These are phyloP conservation scores for Plecotus auritus DNA, from an alignment of 2,113 vertebrate species.

Conservation along the genomic window DNA sequence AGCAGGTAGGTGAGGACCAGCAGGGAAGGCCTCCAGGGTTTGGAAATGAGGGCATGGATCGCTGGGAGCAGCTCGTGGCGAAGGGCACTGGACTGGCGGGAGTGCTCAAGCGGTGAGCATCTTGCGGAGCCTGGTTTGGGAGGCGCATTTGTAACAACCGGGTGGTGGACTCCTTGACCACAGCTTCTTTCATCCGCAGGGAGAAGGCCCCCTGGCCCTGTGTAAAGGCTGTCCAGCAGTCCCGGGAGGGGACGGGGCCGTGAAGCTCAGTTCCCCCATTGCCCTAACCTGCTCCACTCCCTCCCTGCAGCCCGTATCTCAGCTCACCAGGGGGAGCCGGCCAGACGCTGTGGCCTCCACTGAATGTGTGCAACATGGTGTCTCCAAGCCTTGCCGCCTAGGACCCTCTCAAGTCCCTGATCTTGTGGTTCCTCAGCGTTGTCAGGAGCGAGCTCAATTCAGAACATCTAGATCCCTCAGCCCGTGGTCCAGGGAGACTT, in stretches of 20 bases:
- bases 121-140: background rate
- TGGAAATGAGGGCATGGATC: background rate
- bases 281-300: background rate
- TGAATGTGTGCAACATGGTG: accelerated
- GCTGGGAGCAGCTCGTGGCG: accelerated
- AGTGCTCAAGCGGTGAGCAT: background rate
- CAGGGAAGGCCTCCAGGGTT: background rate
- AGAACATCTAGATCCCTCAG: background rate
- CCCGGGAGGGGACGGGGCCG: background rate
- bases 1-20: background rate
- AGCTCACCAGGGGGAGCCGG: background rate
- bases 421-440: background rate
- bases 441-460: background rate
- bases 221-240: background rate
- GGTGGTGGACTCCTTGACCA: too few species aligned
- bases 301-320: background rate
- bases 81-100: background rate
- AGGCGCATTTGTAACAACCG: background rate
- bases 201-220: background rate
- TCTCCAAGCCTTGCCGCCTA: background rate
- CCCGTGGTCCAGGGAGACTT: background rate
- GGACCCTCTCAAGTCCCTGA: background rate
- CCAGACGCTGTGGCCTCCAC: background rate
- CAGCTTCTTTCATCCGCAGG: background rate
- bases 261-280: background rate